Evolutionary conservation across 2,797 vertebrate genomes (phyloP).

Genomic region (Chromis chromis): DNA sequence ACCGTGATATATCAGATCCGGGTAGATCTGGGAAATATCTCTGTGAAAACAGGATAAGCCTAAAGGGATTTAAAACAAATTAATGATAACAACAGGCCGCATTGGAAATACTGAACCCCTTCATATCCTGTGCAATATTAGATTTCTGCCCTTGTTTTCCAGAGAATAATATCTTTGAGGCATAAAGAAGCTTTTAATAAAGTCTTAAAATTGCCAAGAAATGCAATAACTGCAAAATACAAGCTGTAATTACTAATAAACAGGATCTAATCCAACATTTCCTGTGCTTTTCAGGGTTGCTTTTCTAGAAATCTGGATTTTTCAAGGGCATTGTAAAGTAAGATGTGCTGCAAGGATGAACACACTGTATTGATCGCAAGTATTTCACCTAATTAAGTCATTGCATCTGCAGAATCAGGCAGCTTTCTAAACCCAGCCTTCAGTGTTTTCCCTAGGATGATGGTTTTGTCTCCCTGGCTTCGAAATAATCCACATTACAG

Average conservation of each 20-base stretch:
- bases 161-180: slow-evolving; percentile 53
- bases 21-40: slow-evolving; percentile 67
- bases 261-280: slow-evolving; percentile 48
- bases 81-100: slow-evolving; percentile 69
- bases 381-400: slow-evolving; percentile 9
- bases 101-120: slow-evolving; percentile 52
- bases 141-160: slow-evolving; percentile 60
- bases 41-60: slow-evolving; percentile 69
- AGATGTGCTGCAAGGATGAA: background rate
- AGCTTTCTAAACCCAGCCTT: slow-evolving; percentile 8
- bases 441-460: slow-evolving; percentile 16
- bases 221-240: slow-evolving; percentile 56
- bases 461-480: slow-evolving; percentile 17
- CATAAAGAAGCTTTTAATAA: slow-evolving; percentile 69
- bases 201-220: slow-evolving; percentile 33
- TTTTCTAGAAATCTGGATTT: slow-evolving; percentile 11
- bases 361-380: background rate
- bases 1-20: slow-evolving; percentile 44
- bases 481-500: slow-evolving; percentile 19
- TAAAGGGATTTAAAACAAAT: slow-evolving; percentile 70
- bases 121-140: slow-evolving; percentile 78
- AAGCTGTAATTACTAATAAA: slow-evolving; percentile 57
- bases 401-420: background rate
- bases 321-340: background rate
- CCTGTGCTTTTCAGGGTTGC: slow-evolving; percentile 19